phyloP scores from a whole-genome alignment of 1,140 invertebrate species.

The Drosophila sproati region DNA sequence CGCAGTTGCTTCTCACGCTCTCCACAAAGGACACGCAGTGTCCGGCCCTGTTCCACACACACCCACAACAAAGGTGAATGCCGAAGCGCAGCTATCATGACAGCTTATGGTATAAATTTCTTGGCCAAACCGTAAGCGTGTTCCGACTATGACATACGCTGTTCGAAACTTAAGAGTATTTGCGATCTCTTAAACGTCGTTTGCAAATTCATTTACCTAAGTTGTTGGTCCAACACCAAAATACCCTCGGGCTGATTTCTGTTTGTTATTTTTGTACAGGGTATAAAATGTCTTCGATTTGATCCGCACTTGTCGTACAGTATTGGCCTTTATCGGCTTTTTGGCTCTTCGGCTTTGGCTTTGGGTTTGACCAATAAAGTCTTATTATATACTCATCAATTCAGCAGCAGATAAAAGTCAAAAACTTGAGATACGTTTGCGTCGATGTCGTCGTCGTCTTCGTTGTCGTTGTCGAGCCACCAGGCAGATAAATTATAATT shows the following conservation, averaged over 20 bases:
- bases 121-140: slow-evolving; percentile 15
- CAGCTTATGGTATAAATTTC: slow-evolving; percentile 55
- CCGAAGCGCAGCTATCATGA: slow-evolving; percentile 51
- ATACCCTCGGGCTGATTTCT: no score
- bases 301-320: slow-evolving; percentile 26
- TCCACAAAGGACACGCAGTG: slow-evolving; percentile 47
- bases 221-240: no score
- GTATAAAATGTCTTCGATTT: slow-evolving; percentile 17
- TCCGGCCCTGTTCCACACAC: slow-evolving; percentile 15
- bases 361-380: slow-evolving; percentile 72
- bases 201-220: no score
- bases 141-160: slow-evolving; percentile 19
- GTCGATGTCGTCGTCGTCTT: slow-evolving; percentile 31
- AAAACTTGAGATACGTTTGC: slow-evolving; percentile 80
- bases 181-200: no score
- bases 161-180: background rate
- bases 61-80: slow-evolving; percentile 47
- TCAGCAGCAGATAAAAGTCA: slow-evolving; percentile 83
- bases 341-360: slow-evolving; percentile 32
- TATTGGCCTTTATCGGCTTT: slow-evolving; percentile 63
- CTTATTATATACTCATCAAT: slow-evolving; percentile 84
- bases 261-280: background rate
- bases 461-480: slow-evolving; percentile 50
- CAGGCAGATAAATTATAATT: slow-evolving; percentile 83
- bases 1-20: slow-evolving; percentile 46